Evolutionary conservation across 1,140 invertebrate genomes (phyloP), one percentile per base, ranked within the genome.

Genomic region (Drosophila varians): DNA sequence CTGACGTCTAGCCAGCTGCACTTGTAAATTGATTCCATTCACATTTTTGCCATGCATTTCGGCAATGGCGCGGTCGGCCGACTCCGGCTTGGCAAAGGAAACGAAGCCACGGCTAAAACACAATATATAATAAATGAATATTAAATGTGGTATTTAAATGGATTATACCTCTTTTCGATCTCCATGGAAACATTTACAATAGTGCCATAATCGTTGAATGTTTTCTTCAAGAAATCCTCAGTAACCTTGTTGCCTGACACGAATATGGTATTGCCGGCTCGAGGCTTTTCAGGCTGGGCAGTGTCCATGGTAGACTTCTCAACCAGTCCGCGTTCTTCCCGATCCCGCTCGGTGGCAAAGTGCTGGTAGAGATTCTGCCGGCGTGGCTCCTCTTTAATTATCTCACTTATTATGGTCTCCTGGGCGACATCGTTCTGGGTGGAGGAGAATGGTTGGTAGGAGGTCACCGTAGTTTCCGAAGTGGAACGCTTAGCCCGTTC

Each of bases 151-250:
- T 21, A 21, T 21, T 21, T 2, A 21, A 21, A 21, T 21, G 21
- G 21, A 31, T 31, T n/a, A 31, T 31, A 96, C 96, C 96, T 95
- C 92, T 96, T 97, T 71, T 97, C 96, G 72, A 94, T 93, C 92
- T 98, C 96, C 95, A 97, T 96, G 1, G 95, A 95, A n/a, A 97
- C 95, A 92, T 97, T 97, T 0, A 97, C 93, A 76, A 98, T 96
- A 68, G 94, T 95, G 28, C 96, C 96, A 92, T 95, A 95, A 21
- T 94, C 94, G 43, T 93, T 92, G 86, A 97, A 97, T 36, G 95
- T 94, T 84, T 96, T 96, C 87, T 95, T 95, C 0, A 97, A 91
- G 65, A 96, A 95, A 42, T 97, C 95, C 89, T 97, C 96, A 0
- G 95, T 96, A 40, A 97, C 95, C 70, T 96, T 95, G 71, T 94